phyloP scores from a whole-genome alignment of 2,888 invertebrate species.

The Napeogenes sylphis region DNA sequence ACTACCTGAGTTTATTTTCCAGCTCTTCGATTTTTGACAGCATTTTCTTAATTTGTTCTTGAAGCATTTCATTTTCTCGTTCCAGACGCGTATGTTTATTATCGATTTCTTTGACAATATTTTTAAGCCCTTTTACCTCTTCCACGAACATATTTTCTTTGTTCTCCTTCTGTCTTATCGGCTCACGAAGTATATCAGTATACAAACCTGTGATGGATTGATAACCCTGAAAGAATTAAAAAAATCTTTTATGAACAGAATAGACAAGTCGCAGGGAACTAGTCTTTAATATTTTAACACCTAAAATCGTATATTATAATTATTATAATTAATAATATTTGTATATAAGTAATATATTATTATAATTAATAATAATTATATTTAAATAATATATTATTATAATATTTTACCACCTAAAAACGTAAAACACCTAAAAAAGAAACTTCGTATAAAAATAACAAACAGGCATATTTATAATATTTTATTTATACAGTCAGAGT shows the following conservation, averaged over 20 bases:
- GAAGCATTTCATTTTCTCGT: conserved; percentile 53
- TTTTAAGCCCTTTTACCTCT: conserved; percentile 50
- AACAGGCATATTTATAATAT: no score
- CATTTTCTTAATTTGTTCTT: conserved; percentile 56
- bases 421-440: no score
- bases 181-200: conserved; percentile 53
- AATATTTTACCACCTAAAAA: no score
- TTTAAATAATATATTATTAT: no score
- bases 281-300: conserved; percentile 3
- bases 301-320: no score
- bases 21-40: conserved; percentile 55
- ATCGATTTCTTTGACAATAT: conserved; percentile 50
- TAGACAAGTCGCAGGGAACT: no score
- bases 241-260: conserved; percentile 6
- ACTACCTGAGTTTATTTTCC: conserved; percentile 63
- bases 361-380: no score
- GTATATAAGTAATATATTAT: no score
- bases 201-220: conserved; percentile 64
- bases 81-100: conserved; percentile 48
- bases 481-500: no score
- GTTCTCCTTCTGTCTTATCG: conserved; percentile 38
- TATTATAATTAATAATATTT: no score
- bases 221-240: conserved; percentile 47
- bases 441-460: neutral
- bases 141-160: conserved; percentile 32